A percentile compares a stretch with the other conserved stretches of the same genome.
Evolutionary conservation across 2,797 vertebrate species (phyloP).

Genomic region (Huso huso): DNA sequence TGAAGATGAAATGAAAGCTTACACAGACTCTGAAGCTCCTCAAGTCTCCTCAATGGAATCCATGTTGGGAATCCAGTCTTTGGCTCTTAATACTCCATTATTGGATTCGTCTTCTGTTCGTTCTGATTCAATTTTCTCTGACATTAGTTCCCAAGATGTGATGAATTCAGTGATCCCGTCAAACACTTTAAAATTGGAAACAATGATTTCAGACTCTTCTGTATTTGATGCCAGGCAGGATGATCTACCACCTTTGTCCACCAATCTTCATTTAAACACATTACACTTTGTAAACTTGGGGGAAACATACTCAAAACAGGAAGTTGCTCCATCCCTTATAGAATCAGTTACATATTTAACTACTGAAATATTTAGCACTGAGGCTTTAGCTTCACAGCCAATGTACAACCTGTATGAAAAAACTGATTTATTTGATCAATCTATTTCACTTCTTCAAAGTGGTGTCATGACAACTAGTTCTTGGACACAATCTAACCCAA

Average conservation of each 20-base stretch:
- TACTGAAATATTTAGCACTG: background rate
- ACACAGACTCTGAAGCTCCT: too few species aligned
- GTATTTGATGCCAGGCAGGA: too few species aligned
- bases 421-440: background rate
- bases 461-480: background rate
- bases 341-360: background rate
- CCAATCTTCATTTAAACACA: background rate
- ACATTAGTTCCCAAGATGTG: too few species aligned
- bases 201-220: too few species aligned
- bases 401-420: background rate
- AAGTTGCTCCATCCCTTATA: background rate
- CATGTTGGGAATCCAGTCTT: too few species aligned
- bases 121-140: too few species aligned
- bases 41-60: too few species aligned
- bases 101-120: too few species aligned
- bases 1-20: too few species aligned
- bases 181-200: too few species aligned
- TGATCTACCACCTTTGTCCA: background rate
- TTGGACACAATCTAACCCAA: background rate
- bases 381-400: background rate
- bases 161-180: too few species aligned
- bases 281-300: background rate
- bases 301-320: background rate
- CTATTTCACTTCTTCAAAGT: background rate
- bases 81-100: too few species aligned